Percentiles rank a stretch among this genome's conserved stretches.
phyloP scores from a whole-genome alignment of 2,797 vertebrate genomes.

The Enteromius radiatus region DNA sequence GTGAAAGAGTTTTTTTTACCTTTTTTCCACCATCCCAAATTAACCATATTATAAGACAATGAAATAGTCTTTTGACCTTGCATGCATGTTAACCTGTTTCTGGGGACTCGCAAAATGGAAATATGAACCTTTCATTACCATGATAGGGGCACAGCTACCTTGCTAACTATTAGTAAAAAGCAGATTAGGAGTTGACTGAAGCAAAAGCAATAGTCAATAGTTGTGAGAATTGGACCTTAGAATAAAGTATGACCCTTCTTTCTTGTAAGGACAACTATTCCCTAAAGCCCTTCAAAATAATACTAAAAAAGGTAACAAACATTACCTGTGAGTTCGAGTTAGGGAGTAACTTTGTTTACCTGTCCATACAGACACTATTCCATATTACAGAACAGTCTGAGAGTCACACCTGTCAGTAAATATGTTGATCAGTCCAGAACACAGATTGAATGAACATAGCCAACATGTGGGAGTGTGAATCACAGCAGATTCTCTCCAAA shows the following conservation, averaged over 20 bases:
- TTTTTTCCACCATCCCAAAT: too few relatives aligned
- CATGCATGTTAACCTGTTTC: too few relatives aligned
- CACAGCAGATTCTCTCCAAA: constrained; percentile 32
- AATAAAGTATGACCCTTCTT: background rate
- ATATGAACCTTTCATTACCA: too few relatives aligned
- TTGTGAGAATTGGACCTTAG: background rate
- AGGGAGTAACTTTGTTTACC: background rate
- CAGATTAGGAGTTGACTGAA: background rate
- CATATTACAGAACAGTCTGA: background rate
- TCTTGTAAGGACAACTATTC: background rate
- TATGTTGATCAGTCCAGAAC: background rate
- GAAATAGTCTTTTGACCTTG: too few relatives aligned
- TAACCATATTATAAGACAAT: too few relatives aligned
- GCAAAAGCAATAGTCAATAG: background rate
- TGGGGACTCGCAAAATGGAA: too few relatives aligned
- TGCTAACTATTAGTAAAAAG: background rate
- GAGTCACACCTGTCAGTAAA: background rate
- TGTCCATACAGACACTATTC: constrained; percentile 12
- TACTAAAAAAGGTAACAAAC: background rate
- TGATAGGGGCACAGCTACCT: background rate
- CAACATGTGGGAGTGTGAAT: constrained; percentile 23
- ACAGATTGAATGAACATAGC: background rate
- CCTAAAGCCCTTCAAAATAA: background rate
- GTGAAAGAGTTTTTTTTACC: too few relatives aligned
- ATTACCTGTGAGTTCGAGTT: background rate